Conservation (phyloP, 2,888 invertebrate species). For the Teinopalpus imperialis region DNA sequence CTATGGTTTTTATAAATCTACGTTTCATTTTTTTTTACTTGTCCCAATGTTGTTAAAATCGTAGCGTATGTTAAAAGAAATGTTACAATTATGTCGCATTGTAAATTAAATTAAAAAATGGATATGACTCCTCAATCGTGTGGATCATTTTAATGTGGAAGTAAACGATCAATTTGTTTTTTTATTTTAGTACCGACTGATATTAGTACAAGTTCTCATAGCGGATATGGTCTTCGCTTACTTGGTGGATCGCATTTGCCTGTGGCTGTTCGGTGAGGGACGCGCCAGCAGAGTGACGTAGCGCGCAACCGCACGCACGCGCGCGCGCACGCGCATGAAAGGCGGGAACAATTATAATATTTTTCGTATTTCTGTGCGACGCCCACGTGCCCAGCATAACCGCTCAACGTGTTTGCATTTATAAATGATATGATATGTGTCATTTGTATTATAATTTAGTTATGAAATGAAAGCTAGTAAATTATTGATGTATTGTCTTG, state of each 20-base stretch:
- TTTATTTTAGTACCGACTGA: conserved; percentile 90
- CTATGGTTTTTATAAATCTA: too few relatives aligned
- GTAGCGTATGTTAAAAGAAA: too few relatives aligned
- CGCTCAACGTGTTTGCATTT: conserved; percentile 44
- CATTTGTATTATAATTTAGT: conserved; percentile 38
- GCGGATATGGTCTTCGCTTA: conserved; percentile 94
- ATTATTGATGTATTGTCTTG: conserved; percentile 36
- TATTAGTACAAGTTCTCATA: conserved; percentile 90
- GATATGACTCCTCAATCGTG: too few relatives aligned
- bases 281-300: conserved; percentile 53
- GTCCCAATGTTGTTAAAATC: too few relatives aligned
- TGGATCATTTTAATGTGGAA: too few relatives aligned
- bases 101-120: conserved; percentile 29
- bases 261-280: conserved; percentile 93
- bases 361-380: neutral
- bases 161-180: neutral
- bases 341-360: neutral
- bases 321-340: neutral
- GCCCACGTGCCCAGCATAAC: conserved; percentile 25
- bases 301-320: conserved; percentile 3
- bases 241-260: conserved; percentile 91
- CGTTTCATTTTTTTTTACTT: neutral
- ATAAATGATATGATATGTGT: conserved; percentile 36
- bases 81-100: too few relatives aligned
- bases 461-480: conserved; percentile 42